Base-by-base conservation (phyloP, 2,888 invertebrate species). In the Dromius quadrimaculatus region DNA sequence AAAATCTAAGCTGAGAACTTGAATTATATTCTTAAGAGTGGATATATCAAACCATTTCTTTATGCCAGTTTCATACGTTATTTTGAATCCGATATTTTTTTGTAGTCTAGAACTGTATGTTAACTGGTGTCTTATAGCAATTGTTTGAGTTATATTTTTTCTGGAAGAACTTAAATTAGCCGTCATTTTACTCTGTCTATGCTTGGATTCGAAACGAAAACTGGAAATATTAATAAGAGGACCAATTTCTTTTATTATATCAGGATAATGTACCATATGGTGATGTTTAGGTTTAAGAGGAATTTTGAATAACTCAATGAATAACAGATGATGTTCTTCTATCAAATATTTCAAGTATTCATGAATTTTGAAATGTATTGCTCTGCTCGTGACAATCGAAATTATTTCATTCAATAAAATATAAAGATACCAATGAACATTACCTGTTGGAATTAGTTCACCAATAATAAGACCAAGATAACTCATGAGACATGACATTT, bases 261-360 rank as follows among this genome's bases (percentile, higher is more conserved):
- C 20, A 3, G 11, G 73, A 73, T 74, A 75, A 61, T 74, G 73
- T 19, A 70, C 20, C 57, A 75, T 22, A 38, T 64, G 32, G 63
- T 75, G 73, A 36, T 66, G 47, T 59, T 74, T 75, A 0, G 75
- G 75, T 54, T 73, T 74, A n/a, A 74, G 38, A 13, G 34, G 3
- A n/a, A 45, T 9, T 32, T 71, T 36, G 41, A 73, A 72, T 32
- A 74, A 43, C 2, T 63, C 22, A 47, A 70, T 22, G 23, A 66
- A 73, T 9, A 72, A 15, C 13, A 22, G 11, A 65, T 73, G 73
- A 66, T 74, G 74, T 64, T 74, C 71, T 22, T 19, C 28, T 19
- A 74, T 65, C 20, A 73, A 47, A 36, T 19, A 9, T 57, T 54
- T 63, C 11, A 36, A 9, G 9, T 5, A 9, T n/a, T 5, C 9